Conservation (phyloP, 2,113 vertebrate genomes). For the Lipotes vexillifer region DNA sequence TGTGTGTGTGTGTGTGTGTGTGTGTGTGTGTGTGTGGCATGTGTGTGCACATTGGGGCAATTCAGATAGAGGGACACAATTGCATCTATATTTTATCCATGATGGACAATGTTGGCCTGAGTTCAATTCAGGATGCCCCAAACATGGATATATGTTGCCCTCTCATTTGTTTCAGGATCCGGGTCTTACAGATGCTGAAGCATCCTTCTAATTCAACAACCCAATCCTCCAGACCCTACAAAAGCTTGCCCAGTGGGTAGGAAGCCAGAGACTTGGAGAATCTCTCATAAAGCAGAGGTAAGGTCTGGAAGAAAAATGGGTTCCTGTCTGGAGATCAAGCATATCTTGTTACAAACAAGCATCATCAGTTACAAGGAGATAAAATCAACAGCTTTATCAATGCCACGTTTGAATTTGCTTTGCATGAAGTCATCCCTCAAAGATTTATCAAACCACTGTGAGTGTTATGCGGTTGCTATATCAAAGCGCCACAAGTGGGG, state of each 20-base stretch:
- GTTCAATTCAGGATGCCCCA: neutral
- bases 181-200: no score
- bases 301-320: neutral
- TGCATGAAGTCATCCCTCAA: neutral
- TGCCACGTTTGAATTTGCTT: neutral
- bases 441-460: neutral
- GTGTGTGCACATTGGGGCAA: neutral
- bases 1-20: no score
- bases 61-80: no score
- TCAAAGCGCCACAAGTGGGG: no score
- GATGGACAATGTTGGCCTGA: neutral
- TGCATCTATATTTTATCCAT: neutral
- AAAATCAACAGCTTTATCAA: fast-evolving
- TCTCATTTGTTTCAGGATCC: no score
- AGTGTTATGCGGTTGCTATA: no score
- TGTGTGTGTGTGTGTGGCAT: no score
- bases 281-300: neutral
- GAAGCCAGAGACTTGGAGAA: neutral
- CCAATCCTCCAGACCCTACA: neutral
- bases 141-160: neutral
- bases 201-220: neutral
- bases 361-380: neutral
- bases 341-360: neutral
- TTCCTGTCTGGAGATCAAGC: neutral
- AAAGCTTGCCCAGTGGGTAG: neutral